Conservation (phyloP, 2,113 vertebrate genomes). For the Hyperoodon ampullatus region DNA sequence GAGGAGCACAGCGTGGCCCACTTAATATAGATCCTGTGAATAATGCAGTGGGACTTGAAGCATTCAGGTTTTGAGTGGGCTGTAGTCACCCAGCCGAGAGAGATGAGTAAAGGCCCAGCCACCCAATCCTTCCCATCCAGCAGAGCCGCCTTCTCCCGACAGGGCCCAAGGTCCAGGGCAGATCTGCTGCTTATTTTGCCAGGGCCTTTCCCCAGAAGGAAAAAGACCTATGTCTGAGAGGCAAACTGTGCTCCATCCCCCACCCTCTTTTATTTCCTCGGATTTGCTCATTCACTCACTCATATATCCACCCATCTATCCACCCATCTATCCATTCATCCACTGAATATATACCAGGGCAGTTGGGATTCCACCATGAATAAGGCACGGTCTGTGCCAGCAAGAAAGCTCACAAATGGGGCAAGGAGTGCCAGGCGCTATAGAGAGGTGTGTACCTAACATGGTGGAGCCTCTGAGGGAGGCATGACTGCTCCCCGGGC, state of each 20-base stretch:
- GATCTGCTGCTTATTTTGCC: neutral
- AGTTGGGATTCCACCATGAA: neutral
- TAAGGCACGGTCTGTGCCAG: neutral
- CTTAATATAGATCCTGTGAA: slow-evolving; percentile 46
- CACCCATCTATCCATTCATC: neutral
- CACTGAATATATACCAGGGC: neutral
- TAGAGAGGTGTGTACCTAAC: neutral
- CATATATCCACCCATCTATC: neutral
- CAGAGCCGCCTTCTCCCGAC: neutral
- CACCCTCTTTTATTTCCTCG: neutral
- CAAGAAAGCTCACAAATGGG: neutral
- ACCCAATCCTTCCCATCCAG: neutral
- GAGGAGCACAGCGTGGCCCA: slow-evolving; percentile 16
- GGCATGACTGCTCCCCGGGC: neutral
- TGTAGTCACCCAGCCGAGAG: neutral
- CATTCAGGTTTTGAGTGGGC: neutral
- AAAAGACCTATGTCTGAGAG: neutral
- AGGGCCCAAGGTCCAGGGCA: fast-evolving
- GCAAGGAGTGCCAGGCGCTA: neutral
- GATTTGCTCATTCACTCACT: neutral
- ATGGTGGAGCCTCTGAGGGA: neutral
- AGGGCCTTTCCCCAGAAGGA: neutral
- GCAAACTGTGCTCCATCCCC: neutral
- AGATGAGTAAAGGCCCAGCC: neutral
- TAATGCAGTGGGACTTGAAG: slow-evolving; percentile 42